These are phyloP conservation scores for Gymnocephalus cernua DNA, from an alignment of 2,113 vertebrate species.

Conservation along the genomic window DNA sequence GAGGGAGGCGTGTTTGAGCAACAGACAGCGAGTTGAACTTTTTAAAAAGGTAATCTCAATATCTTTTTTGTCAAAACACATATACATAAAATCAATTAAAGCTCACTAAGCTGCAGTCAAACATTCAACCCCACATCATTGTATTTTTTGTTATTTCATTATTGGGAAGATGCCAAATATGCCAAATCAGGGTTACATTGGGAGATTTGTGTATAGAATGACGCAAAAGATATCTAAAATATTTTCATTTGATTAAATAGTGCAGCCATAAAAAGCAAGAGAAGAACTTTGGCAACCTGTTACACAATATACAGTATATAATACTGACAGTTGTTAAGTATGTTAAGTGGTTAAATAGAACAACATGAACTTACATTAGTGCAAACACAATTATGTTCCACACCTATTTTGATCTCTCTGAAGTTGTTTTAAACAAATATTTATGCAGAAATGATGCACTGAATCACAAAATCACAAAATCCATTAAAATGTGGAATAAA, in stretches of 20 bases:
- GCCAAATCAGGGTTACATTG: not conserved
- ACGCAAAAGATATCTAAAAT: not conserved
- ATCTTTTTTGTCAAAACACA: not conserved
- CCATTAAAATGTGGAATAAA: not conserved
- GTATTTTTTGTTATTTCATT: not conserved
- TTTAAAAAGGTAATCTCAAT: conserved; percentile 90
- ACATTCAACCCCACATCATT: not conserved
- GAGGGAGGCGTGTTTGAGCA: conserved; percentile 85
- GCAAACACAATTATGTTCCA: not conserved
- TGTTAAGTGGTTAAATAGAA: not conserved
- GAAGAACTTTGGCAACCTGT: not conserved
- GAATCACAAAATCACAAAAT: conserved; percentile 11
- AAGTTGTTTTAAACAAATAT: not conserved
- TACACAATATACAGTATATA: not conserved
- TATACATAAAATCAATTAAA: not conserved
- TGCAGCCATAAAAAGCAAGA: not conserved
- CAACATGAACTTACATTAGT: not conserved
- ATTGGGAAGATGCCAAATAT: not conserved
- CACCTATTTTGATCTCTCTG: not conserved
- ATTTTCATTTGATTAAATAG: not conserved
- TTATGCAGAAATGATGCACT: not conserved
- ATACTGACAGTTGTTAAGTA: not conserved
- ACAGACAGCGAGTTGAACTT: conserved; percentile 87
- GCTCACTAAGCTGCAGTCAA: not conserved
- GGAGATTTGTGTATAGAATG: not conserved